Evolutionary conservation across 2,888 invertebrate genomes (phyloP).

Genomic region (Drosophila engyochracea): DNA sequence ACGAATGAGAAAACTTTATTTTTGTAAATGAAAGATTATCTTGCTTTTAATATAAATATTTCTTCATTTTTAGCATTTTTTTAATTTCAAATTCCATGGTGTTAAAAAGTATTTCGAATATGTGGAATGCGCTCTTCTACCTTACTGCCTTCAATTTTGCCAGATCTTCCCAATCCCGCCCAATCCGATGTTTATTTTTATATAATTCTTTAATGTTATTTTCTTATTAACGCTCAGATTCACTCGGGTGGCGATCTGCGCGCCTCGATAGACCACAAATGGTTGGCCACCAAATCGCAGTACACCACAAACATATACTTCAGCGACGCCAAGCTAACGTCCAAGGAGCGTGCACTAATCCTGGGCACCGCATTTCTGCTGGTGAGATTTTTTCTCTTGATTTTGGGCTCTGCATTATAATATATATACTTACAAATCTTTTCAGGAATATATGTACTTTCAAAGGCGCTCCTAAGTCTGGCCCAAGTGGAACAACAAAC

Average conservation of each 20-base stretch:
- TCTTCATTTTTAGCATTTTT: too few relatives aligned
- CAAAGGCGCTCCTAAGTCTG: slow-evolving; percentile 74
- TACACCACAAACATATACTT: slow-evolving; percentile 92
- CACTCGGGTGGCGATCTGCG: slow-evolving; percentile 83
- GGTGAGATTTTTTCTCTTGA: slow-evolving; percentile 86
- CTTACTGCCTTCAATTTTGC: neutral
- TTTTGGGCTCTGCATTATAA: neutral
- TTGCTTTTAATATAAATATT: too few relatives aligned
- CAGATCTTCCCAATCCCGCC: neutral
- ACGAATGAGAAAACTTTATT: neutral
- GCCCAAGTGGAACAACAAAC: neutral
- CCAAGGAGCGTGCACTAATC: slow-evolving; percentile 92
- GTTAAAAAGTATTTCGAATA: too few relatives aligned
- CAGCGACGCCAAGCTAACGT: slow-evolving; percentile 89
- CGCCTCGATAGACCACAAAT: slow-evolving; percentile 89
- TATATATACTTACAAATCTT: neutral
- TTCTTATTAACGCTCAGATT: slow-evolving; percentile 84
- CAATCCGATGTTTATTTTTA: neutral
- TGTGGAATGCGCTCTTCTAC: neutral
- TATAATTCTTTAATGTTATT: neutral
- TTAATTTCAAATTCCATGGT: too few relatives aligned
- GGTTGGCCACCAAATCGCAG: slow-evolving; percentile 89
- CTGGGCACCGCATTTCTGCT: slow-evolving; percentile 93
- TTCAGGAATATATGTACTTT: slow-evolving; percentile 84
- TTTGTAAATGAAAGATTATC: neutral